phyloP scores from a whole-genome alignment of 2,113 vertebrate genomes.

The Paralichthys olivaceus region DNA sequence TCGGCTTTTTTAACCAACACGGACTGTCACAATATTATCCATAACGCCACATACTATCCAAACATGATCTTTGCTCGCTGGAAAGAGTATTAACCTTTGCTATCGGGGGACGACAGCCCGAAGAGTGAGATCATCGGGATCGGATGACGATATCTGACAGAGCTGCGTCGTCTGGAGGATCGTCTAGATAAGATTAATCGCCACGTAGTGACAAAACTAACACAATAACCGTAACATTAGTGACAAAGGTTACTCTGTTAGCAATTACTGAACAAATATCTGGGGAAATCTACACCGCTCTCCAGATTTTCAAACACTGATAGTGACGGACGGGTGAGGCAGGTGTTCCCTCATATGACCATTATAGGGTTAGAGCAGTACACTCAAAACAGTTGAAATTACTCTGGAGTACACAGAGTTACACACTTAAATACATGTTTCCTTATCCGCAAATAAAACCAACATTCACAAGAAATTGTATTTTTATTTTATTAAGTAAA shows the following conservation, averaged over 20 bases:
- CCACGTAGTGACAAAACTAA: constrained; percentile 66
- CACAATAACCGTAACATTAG: constrained; percentile 62
- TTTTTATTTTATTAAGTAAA: too few relatives aligned
- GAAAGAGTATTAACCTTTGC: constrained; percentile 60
- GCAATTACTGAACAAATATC: constrained; percentile 63
- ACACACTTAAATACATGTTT: too few relatives aligned
- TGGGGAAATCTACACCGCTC: constrained; percentile 60
- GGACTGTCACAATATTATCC: constrained; percentile 78
- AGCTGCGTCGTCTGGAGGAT: constrained; percentile 49
- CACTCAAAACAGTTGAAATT: not conserved
- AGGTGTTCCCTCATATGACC: constrained; percentile 17
- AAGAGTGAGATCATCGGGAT: constrained; percentile 71
- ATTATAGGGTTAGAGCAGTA: not conserved
- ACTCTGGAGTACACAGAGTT: too few relatives aligned
- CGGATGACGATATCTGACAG: constrained; percentile 57
- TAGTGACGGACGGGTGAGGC: constrained; percentile 27
- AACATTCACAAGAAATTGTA: not conserved
- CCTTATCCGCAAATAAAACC: not conserved
- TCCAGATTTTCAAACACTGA: constrained; percentile 40
- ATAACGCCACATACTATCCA: constrained; percentile 41
- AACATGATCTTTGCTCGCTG: constrained; percentile 64
- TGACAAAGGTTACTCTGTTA: constrained; percentile 63
- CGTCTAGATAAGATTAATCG: constrained; percentile 69
- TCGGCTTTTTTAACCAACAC: constrained; percentile 41
- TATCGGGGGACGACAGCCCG: constrained; percentile 54